Base-by-base conservation (phyloP, 1,140 invertebrate species). In the Drosophila melanogaster region DNA sequence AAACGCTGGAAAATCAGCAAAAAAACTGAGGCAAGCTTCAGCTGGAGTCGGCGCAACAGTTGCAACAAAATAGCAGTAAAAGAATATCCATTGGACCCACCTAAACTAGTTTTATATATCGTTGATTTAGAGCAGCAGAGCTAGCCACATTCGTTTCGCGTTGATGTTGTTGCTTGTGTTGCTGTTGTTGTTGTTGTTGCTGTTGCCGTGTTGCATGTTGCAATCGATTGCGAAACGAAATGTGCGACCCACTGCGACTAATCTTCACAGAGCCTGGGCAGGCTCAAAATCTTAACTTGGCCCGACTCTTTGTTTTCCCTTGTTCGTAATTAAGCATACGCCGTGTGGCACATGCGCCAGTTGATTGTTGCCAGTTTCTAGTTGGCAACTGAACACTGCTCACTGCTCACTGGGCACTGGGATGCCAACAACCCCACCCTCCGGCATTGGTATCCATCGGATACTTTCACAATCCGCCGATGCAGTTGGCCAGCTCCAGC, bases 11-110 rank as follows among this genome's bases (percentile, higher is more conserved):
- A 50, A 70, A 40, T 50, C 47, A 33, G 47, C 47, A 50, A 51
- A 50, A 50, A 54, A 55, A 44, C n/a, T 19, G 41, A 51, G 41
- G 41, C 43, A 76, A 76, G 66, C 59, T 53, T 43, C 59, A 54
- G 65, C 62, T 51, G 15, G 49, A 77, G 54, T 70, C 46, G 49
- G 60, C 59, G 67, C 61, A 41, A 43, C 73, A 61, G 55, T 74
- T 83, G 80, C 84, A 78, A 89, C 84, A 83, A 90, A 89, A 79
- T 83, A 77, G 85, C 85, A 84, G 85, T 84, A 84, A 89, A 89
- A 89, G 84, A 89, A 89, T 89, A 89, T 89, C 84, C 84, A 89
- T 90, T 80, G 89, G 89, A 89, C 89, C 89, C 89, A 90, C 89
- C 89, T 90, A 90, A 90, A 90, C 89, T 90, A 91, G 89, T 90